Evolutionary conservation across 2,797 vertebrate species (phyloP).

Genomic region (Rhodeus uyekii): DNA sequence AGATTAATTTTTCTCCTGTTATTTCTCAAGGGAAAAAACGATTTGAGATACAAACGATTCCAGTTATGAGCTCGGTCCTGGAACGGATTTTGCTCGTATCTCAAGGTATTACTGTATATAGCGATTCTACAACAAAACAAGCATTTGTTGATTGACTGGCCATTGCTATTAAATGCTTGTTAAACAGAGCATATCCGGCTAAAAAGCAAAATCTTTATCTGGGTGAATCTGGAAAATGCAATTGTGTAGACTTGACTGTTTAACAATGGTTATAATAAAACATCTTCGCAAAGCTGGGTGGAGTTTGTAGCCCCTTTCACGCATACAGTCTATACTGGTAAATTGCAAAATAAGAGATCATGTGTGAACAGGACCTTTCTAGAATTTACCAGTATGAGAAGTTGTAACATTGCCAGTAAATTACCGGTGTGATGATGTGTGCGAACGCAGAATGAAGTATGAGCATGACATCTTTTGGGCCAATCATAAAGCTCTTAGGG

Average conservation of each 20-base stretch:
- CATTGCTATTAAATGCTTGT: not conserved
- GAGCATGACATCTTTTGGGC: no score
- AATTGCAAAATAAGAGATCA: not conserved
- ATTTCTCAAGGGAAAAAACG: no score
- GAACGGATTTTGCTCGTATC: no score
- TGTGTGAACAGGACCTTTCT: not conserved
- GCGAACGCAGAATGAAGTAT: no score
- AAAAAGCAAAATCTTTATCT: no score
- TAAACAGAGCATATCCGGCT: not conserved
- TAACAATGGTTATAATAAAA: not conserved
- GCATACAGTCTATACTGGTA: not conserved
- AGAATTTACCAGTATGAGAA: not conserved
- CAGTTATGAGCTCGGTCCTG: no score
- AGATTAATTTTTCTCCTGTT: no score
- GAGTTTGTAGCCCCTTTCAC: not conserved
- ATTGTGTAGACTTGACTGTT: not conserved
- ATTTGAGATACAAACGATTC: no score
- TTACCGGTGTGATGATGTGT: no score
- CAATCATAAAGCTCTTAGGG: no score
- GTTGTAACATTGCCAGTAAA: no score
- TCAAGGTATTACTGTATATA: no score
- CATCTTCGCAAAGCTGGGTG: not conserved
- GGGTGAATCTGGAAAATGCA: not conserved
- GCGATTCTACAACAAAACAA: not conserved
- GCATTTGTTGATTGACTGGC: not conserved